phyloP scores from a whole-genome alignment of 2,797 vertebrate genomes.

The Australoheros facetus region DNA sequence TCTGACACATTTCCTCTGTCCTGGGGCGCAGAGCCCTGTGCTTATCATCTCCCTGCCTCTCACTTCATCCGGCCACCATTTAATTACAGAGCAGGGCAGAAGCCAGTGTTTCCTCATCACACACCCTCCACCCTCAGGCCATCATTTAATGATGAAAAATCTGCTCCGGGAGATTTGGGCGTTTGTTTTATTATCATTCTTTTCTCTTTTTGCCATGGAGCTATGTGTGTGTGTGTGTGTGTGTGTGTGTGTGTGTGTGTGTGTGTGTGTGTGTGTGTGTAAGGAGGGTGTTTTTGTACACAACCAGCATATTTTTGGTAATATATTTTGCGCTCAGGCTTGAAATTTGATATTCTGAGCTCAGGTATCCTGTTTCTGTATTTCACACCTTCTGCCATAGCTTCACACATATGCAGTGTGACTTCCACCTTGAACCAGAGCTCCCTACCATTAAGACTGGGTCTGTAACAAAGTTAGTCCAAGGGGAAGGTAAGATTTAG shows the following conservation, averaged over 20 bases:
- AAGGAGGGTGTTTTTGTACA: slow-evolving; percentile 9
- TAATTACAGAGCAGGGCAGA: slow-evolving; percentile 73
- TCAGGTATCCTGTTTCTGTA: slow-evolving; percentile 28
- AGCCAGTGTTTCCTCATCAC: slow-evolving; percentile 59
- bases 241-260: slow-evolving; percentile 24
- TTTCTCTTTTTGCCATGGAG: slow-evolving; percentile 18
- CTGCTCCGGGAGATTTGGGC: slow-evolving; percentile 52
- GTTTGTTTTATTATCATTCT: slow-evolving; percentile 58
- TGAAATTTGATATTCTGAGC: slow-evolving; percentile 37
- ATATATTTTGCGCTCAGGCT: slow-evolving; percentile 45
- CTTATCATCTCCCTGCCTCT: slow-evolving; percentile 72
- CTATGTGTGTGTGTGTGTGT: slow-evolving; percentile 15
- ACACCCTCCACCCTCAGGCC: slow-evolving; percentile 60
- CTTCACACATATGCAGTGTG: slow-evolving; percentile 19
- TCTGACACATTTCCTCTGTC: slow-evolving; percentile 67
- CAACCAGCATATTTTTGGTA: background rate
- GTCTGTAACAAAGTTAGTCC: slow-evolving; percentile 21
- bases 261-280: slow-evolving; percentile 26
- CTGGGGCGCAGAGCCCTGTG: slow-evolving; percentile 57
- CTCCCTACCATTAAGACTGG: slow-evolving; percentile 5
- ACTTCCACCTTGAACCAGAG: slow-evolving; percentile 38
- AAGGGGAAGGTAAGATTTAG: slow-evolving; percentile 17
- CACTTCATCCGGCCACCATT: slow-evolving; percentile 67
- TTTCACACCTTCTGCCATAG: slow-evolving; percentile 31
- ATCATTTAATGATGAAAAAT: slow-evolving; percentile 80